Percentiles rank a stretch among this genome's conserved stretches.
phyloP scores from a whole-genome alignment of 2,113 vertebrate genomes.

The Procavia capensis region DNA sequence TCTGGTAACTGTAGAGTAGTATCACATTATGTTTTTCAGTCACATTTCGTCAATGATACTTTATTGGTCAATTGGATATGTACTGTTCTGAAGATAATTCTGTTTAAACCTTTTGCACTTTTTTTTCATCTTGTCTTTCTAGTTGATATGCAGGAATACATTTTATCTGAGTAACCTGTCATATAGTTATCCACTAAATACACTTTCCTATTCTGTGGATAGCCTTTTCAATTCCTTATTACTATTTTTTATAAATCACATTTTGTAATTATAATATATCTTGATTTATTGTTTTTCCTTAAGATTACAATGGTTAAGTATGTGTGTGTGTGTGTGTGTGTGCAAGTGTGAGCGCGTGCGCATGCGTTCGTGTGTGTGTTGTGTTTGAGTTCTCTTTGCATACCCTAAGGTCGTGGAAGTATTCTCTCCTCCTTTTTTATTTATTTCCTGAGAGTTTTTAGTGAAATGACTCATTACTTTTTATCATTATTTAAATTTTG shows the following conservation, averaged over 20 bases:
- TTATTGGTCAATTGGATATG: not conserved
- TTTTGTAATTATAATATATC: not conserved
- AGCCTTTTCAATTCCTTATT: not conserved
- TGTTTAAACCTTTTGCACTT: not conserved
- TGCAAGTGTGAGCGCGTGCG: no score
- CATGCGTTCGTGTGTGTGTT: not conserved
- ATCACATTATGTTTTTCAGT: not conserved
- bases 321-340: not conserved
- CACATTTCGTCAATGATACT: not conserved
- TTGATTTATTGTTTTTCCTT: not conserved
- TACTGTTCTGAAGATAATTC: not conserved
- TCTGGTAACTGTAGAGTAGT: not conserved
- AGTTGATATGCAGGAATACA: not conserved
- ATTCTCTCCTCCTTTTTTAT: not conserved
- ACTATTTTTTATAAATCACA: not conserved
- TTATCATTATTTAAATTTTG: not conserved
- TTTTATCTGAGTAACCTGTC: not conserved
- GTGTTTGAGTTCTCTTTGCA: not conserved
- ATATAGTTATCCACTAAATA: not conserved
- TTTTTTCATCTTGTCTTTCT: not conserved
- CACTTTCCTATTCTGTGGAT: not conserved
- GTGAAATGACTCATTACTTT: not conserved
- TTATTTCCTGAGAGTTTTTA: not conserved
- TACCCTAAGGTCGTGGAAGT: not conserved
- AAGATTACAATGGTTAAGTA: not conserved